Evolutionary conservation across 2,888 invertebrate genomes (phyloP).

Genomic region (Troides aeacus): DNA sequence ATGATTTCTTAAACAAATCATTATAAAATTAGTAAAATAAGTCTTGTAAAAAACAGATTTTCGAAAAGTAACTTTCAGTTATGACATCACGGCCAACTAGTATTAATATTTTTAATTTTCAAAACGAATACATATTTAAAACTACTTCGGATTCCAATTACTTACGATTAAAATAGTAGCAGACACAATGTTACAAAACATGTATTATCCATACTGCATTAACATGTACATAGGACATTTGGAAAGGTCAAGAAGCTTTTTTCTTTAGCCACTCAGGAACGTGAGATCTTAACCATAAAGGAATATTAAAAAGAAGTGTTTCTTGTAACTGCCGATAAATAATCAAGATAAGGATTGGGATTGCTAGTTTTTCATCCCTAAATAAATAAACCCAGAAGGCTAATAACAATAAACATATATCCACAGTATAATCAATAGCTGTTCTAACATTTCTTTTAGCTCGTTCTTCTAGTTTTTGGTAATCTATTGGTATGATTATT

Average conservation of each 20-base stretch:
- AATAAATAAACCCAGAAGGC: conserved; percentile 91
- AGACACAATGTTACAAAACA: conserved; percentile 67
- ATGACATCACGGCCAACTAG: conserved; percentile 62
- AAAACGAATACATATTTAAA: conserved; percentile 41
- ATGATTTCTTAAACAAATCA: conserved; percentile 45
- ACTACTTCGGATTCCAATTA: conserved; percentile 46
- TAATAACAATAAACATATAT: conserved; percentile 85
- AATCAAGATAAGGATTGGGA: conserved; percentile 87
- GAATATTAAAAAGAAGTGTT: conserved; percentile 80
- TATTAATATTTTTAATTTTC: conserved; percentile 32
- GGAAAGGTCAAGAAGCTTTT: conserved; percentile 68
- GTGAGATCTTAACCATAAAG: conserved; percentile 75
- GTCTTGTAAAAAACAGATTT: conserved; percentile 51
- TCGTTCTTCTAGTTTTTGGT: conserved; percentile 79
- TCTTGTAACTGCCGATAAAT: conserved; percentile 88
- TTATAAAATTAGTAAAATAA: conserved; percentile 38
- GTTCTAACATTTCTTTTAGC: conserved; percentile 85
- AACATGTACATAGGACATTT: conserved; percentile 67
- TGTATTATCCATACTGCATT: conserved; percentile 64
- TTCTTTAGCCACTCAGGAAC: conserved; percentile 69
- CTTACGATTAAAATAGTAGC: conserved; percentile 47
- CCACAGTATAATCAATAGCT: conserved; percentile 86
- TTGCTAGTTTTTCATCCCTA: conserved; percentile 88
- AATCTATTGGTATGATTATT: conserved; percentile 72
- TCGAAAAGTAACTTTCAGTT: conserved; percentile 40